A percentile compares a stretch with the other conserved stretches of the same genome.
phyloP scores from a whole-genome alignment of 2,888 invertebrate genomes.

The Cataglyphis livida region DNA sequence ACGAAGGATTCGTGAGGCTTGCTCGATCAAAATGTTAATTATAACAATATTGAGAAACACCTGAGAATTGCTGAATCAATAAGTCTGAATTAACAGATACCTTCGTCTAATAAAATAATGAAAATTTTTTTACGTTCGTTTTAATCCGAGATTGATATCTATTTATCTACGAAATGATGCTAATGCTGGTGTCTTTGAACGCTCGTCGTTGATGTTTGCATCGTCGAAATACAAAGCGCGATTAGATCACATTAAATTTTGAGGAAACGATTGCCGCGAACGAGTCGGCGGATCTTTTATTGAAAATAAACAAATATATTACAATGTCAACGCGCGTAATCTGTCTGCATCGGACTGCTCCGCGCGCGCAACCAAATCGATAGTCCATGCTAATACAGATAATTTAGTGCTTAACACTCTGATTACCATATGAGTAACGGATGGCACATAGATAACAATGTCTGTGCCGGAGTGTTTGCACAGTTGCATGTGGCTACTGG shows the following conservation, averaged over 20 bases:
- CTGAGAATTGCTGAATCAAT: slow-evolving; percentile 22
- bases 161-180: background rate
- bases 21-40: slow-evolving; percentile 39
- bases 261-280: background rate
- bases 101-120: slow-evolving; percentile 25
- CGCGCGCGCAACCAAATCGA: slow-evolving; percentile 69
- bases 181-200: background rate
- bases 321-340: slow-evolving; percentile 26
- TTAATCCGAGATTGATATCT: background rate
- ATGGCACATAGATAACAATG: slow-evolving; percentile 67
- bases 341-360: slow-evolving; percentile 65
- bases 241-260: slow-evolving; percentile 12
- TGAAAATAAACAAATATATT: slow-evolving; percentile 4
- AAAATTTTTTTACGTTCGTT: slow-evolving; percentile 32
- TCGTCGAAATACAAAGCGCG: background rate
- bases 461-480: slow-evolving; percentile 51
- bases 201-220: background rate
- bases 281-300: background rate
- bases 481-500: slow-evolving; percentile 33
- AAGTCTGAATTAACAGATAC: background rate
- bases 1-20: background rate
- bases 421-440: slow-evolving; percentile 75
- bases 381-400: slow-evolving; percentile 73
- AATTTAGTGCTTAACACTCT: slow-evolving; percentile 74
- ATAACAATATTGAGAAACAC: slow-evolving; percentile 32